These are phyloP conservation scores for Hirudinaria manillensis DNA, from an alignment of 2,888 invertebrate species.

Conservation along the genomic window DNA sequence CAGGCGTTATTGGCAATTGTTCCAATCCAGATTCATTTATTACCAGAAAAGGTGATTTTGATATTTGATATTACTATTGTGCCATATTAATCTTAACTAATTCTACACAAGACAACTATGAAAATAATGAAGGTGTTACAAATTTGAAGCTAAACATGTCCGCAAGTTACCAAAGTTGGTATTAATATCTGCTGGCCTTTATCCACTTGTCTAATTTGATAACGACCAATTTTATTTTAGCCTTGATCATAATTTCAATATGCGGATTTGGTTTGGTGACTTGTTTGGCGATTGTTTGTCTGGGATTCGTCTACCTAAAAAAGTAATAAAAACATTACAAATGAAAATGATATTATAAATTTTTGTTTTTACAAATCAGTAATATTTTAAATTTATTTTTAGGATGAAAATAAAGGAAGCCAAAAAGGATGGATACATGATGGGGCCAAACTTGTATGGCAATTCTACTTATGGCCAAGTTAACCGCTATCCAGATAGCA, in stretches of 20 bases:
- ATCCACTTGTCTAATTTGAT: not conserved
- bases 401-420: not conserved
- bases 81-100: not conserved
- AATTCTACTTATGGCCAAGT: no score
- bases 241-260: constrained; percentile 20
- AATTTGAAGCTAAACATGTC: not conserved
- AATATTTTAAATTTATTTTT: no score
- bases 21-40: constrained; percentile 18
- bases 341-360: no score
- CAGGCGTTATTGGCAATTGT: constrained; percentile 37
- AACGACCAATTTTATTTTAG: constrained; percentile 9
- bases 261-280: constrained; percentile 13
- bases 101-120: not conserved
- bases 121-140: not conserved
- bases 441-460: no score
- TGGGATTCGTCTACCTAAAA: constrained; percentile 16
- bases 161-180: not conserved
- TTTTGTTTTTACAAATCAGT: no score
- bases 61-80: not conserved
- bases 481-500: no score
- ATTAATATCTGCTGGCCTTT: not conserved
- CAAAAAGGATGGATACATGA: not conserved
- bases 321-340: not conserved
- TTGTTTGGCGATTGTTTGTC: constrained; percentile 20
- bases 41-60: not conserved